phyloP scores from a whole-genome alignment of 2,113 vertebrate species.

The Lasiurus cinereus region DNA sequence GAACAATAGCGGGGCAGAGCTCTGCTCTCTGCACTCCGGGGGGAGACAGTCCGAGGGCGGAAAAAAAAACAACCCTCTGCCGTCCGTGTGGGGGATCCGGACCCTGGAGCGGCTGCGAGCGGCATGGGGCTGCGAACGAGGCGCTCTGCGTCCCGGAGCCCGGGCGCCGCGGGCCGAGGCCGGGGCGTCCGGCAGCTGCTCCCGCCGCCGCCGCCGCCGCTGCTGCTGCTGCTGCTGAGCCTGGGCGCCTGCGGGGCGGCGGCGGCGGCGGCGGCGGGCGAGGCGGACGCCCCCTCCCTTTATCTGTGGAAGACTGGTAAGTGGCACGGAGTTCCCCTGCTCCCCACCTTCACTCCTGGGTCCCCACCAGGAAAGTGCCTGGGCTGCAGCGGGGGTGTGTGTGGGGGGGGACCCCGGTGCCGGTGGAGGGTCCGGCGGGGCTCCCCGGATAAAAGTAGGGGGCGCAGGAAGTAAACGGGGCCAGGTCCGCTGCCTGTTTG shows the following conservation, averaged over 20 bases:
- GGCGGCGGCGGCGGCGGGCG: conserved; percentile 87
- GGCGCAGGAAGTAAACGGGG: conserved; percentile 43
- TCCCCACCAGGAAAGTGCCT: background rate
- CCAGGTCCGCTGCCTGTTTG: background rate
- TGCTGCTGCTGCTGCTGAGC: conserved; percentile 88
- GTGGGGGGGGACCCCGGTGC: background rate
- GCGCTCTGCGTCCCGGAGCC: conserved; percentile 76
- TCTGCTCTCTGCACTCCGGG: conserved; percentile 24
- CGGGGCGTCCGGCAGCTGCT: conserved; percentile 57
- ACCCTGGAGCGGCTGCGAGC: conserved; percentile 84
- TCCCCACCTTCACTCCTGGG: background rate
- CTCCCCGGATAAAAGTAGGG: conserved; percentile 45
- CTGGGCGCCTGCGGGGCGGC: conserved; percentile 84
- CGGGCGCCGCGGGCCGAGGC: background rate
- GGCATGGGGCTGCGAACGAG: conserved; percentile 90
- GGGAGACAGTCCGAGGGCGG: conserved; percentile 72
- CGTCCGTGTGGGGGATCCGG: conserved; percentile 80
- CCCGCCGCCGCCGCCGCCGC: conserved; percentile 74
- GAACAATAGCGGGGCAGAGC: conserved; percentile 83
- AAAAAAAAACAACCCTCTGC: background rate
- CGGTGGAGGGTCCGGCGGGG: background rate
- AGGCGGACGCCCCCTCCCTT: conserved; percentile 91
- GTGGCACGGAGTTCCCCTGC: conserved; percentile 55
- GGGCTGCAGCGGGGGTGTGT: background rate
- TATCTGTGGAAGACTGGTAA: conserved; percentile 99